These are phyloP conservation scores for Hydra vulgaris DNA, from an alignment of 30 jellyfish, hydroid and myxozoan species.

Conservation along the genomic window DNA sequence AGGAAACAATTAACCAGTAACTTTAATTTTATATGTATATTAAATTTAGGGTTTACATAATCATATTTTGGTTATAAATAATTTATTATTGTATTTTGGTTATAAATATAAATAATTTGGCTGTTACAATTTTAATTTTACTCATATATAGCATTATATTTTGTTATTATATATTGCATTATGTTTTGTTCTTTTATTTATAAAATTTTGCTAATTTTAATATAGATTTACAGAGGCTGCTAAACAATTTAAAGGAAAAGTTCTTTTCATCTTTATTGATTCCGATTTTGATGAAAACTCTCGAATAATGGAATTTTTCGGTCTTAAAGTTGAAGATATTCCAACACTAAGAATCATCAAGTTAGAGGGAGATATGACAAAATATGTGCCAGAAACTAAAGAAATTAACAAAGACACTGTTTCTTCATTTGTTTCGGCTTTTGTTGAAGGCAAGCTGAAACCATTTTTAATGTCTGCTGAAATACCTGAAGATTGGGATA, in stretches of 20 bases:
- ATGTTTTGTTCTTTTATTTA: too few species aligned
- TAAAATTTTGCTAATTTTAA: too few species aligned
- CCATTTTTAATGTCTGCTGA: slow-evolving; percentile 88
- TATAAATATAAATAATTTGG: too few species aligned
- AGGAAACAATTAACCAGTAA: slow-evolving; percentile 50
- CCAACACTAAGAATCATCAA: slow-evolving; percentile 82
- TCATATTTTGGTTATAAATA: too few species aligned
- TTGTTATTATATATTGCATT: too few species aligned
- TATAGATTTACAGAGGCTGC: slow-evolving; percentile 75
- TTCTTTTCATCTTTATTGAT: slow-evolving; percentile 87
- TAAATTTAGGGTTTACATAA: too few species aligned
- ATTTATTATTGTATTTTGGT: too few species aligned
- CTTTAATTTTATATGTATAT: too few species aligned
- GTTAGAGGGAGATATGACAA: slow-evolving; percentile 85
- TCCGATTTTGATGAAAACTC: slow-evolving; percentile 86
- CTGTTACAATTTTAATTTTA: too few species aligned
- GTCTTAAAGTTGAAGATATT: slow-evolving; percentile 74
- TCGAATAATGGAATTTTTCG: slow-evolving; percentile 95
- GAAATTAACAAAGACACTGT: slow-evolving; percentile 55
- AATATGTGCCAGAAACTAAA: slow-evolving; percentile 71
- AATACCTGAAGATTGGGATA: slow-evolving; percentile 96
- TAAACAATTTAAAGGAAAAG: slow-evolving; percentile 82
- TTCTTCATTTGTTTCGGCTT: slow-evolving; percentile 52
- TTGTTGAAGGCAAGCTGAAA: slow-evolving; percentile 69
- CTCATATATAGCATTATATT: too few species aligned